Conservation (phyloP, 2,113 vertebrate species). For the Gopherus evgoodei region DNA sequence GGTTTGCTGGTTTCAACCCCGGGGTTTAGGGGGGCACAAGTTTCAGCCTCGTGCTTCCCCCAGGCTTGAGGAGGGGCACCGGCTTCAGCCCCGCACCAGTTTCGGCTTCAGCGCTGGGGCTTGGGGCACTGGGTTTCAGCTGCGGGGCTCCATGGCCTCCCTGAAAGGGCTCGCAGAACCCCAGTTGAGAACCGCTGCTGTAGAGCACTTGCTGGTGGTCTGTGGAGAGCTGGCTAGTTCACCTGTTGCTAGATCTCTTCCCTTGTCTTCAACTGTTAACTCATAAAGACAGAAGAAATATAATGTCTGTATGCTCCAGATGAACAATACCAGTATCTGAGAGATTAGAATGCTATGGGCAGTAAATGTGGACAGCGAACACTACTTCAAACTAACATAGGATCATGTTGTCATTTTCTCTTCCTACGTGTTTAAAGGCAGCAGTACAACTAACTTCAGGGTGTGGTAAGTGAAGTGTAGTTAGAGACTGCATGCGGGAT, state of each 20-base stretch:
- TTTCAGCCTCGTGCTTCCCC: too few species aligned
- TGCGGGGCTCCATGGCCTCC: too few species aligned
- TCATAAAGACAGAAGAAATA: not conserved
- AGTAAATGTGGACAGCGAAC: not conserved
- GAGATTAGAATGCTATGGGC: not conserved
- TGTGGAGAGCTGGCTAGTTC: not conserved
- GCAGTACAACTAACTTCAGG: not conserved
- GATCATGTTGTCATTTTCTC: not conserved
- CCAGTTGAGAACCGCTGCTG: not conserved
- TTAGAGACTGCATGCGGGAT: not conserved
- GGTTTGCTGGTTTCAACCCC: too few species aligned
- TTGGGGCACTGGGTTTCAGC: too few species aligned
- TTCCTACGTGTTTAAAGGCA: not conserved
- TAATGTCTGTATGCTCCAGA: not conserved
- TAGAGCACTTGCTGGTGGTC: not conserved
- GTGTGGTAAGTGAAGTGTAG: not conserved
- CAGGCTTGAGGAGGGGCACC: too few species aligned
- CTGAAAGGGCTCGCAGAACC: too few species aligned
- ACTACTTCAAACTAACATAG: not conserved
- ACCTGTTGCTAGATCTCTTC: not conserved
- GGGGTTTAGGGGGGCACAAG: too few species aligned
- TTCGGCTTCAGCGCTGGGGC: too few species aligned
- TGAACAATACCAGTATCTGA: not conserved
- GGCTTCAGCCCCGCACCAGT: too few species aligned
- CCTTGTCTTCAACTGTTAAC: not conserved